These are phyloP conservation scores for Mesopsocus fuscifrons DNA, from an alignment of 2,888 invertebrate genomes.

Conservation along the genomic window DNA sequence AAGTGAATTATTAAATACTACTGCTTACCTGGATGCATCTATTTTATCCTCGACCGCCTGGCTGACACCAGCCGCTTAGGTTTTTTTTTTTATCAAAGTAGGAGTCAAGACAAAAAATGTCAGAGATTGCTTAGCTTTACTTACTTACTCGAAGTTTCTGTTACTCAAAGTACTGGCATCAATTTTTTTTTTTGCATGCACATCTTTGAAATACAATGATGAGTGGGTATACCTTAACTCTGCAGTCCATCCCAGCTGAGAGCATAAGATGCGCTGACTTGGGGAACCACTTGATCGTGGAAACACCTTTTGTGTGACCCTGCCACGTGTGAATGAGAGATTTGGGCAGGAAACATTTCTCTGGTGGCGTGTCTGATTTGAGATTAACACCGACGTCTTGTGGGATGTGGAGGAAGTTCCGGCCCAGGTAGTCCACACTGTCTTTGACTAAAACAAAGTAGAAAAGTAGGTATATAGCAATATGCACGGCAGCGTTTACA, in stretches of 20 bases:
- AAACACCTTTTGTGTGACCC: constrained; percentile 92
- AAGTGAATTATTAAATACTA: no score
- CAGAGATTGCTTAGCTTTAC: no score
- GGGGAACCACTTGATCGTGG: constrained; percentile 90
- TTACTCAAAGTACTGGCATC: no score
- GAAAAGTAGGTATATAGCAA: constrained; percentile 7
- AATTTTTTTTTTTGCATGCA: no score
- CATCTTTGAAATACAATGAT: no score
- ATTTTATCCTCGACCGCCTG: no score
- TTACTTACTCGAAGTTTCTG: no score
- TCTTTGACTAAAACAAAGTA: constrained; percentile 55
- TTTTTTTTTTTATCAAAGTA: no score
- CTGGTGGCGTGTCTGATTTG: constrained; percentile 70
- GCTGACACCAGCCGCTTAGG: no score
- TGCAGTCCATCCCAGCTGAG: constrained; percentile 91
- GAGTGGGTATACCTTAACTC: constrained; percentile 78
- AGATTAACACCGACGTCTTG: constrained; percentile 83
- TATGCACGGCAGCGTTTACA: no score
- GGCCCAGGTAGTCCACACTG: constrained; percentile 86
- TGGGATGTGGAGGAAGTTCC: constrained; percentile 85
- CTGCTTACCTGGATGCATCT: no score
- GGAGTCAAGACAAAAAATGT: no score
- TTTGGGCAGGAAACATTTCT: constrained; percentile 91
- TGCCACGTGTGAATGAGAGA: constrained; percentile 90
- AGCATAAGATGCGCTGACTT: constrained; percentile 82